Evolutionary conservation across 2,888 invertebrate genomes (phyloP), one percentile per base, ranked within the genome.

Genomic region (Hydraecia micacea): DNA sequence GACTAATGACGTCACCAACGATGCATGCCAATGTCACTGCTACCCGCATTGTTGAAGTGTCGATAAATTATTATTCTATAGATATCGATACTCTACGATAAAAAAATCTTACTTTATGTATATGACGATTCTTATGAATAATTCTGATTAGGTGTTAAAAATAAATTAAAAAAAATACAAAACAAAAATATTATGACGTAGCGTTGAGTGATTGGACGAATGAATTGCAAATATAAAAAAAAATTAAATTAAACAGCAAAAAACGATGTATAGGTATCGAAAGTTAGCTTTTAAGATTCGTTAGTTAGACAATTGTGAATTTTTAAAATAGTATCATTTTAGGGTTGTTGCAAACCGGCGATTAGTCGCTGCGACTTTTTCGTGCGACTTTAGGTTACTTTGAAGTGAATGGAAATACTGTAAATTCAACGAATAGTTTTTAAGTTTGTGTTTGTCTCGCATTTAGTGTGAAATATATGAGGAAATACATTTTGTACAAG

Each of bases 101-200:
- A 75, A 46, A 13, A 42, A 86, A 83, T 83, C 86, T 86, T 87
- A 85, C 86, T 88, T 85, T 86, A 87, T 86, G 85, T 88, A 86
- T 87, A 91, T 90, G 88, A 92, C 90, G 88, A 90, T 91, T 92
- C 92, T 92, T 92, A 92, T 92, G 93, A 92, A 86, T 90, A 91
- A 86, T 87, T 86, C 86, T 90, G 88, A 90, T 88, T 92, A 91
- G 89, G 85, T 90, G 87, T 90, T 89, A 88, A 88, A 87, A 86
- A 83, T 88, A 79, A 88, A 89, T 85, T 86, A 84, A 85, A 84
- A 88, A 85, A 88, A 84, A 88, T 77, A 88, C 83, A 89, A 90
- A 88, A 89, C 85, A 90, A 90, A 92, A 90, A 90, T 87, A 90
- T 87, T 86, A 87, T 87, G 90, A 91, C 87, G 83, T 89, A 89